phyloP scores from a whole-genome alignment of 1,140 invertebrate species.

The Drosophila murphyi region DNA sequence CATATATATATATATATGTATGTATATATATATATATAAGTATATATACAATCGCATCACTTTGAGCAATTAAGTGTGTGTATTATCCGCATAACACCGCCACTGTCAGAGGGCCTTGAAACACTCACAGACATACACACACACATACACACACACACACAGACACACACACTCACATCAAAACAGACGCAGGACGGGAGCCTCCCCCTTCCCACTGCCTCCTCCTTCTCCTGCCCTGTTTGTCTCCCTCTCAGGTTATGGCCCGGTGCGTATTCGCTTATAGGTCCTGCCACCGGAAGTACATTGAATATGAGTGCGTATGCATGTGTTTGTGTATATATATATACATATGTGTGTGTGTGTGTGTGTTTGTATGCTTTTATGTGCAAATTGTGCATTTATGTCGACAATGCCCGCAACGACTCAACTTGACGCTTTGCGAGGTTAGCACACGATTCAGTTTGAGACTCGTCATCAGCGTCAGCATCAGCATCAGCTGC shows the following conservation, averaged over 20 bases:
- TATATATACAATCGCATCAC: constrained; percentile 67
- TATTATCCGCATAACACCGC: constrained; percentile 73
- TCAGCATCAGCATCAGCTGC: constrained; percentile 10
- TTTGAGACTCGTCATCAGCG: not conserved
- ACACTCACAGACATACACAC: constrained; percentile 15
- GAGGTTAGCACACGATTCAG: constrained; percentile 23
- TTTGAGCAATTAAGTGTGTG: constrained; percentile 83
- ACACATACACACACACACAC: constrained; percentile 42
- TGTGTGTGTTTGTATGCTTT: constrained; percentile 60
- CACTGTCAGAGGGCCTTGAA: constrained; percentile 77
- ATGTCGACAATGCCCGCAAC: constrained; percentile 72
- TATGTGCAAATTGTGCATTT: constrained; percentile 82
- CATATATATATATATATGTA: not conserved
- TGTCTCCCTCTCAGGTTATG: no score
- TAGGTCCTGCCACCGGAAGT: constrained; percentile 76
- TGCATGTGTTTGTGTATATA: constrained; percentile 19
- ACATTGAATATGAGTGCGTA: constrained; percentile 61
- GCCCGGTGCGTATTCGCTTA: not conserved
- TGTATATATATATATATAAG: not conserved
- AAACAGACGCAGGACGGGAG: constrained; percentile 36
- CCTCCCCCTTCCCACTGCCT: constrained; percentile 6
- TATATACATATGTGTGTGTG: constrained; percentile 42
- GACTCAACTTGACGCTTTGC: constrained; percentile 51
- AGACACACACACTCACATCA: constrained; percentile 34
- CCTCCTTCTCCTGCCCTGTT: constrained; percentile 20